Percentiles rank a stretch among this genome's conserved stretches.
Evolutionary conservation across 2,888 invertebrate species (phyloP).

Genomic region (Calameuta pallipes): DNA sequence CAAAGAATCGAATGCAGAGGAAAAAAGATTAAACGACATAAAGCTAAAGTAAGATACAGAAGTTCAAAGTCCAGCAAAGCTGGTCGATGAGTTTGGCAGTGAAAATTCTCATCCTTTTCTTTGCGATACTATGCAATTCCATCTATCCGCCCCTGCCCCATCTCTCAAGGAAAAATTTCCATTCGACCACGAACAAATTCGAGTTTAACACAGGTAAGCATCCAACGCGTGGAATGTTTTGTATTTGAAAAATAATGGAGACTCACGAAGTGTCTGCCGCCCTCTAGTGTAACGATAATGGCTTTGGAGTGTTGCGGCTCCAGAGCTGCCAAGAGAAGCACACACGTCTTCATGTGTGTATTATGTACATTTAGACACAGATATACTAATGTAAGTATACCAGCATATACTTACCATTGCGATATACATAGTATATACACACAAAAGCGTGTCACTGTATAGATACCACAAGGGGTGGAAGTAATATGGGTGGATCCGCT

Average conservation of each 20-base stretch:
- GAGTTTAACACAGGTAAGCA: background rate
- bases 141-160: background rate
- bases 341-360: background rate
- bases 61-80: slow-evolving; percentile 29
- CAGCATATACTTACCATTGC: slow-evolving; percentile 8
- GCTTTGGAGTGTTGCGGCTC: slow-evolving; percentile 55
- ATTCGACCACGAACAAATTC: background rate
- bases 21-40: background rate
- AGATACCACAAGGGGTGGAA: background rate
- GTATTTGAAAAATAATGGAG: slow-evolving; percentile 24
- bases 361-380: slow-evolving; percentile 8
- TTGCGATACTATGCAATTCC: background rate
- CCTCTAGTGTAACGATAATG: slow-evolving; percentile 51
- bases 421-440: background rate
- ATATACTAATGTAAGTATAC: slow-evolving; percentile 18
- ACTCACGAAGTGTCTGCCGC: slow-evolving; percentile 14
- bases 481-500: slow-evolving; percentile 7
- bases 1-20: background rate
- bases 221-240: slow-evolving; percentile 9
- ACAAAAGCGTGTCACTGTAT: background rate
- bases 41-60: background rate
- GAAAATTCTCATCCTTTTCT: slow-evolving; percentile 41
- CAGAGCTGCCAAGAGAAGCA: slow-evolving; percentile 19
- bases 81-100: slow-evolving; percentile 46
- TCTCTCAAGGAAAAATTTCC: background rate